Percentiles rank a stretch among this genome's conserved stretches.
Evolutionary conservation across 1,140 invertebrate species (phyloP).

Genomic region (Orchesella cincta): DNA sequence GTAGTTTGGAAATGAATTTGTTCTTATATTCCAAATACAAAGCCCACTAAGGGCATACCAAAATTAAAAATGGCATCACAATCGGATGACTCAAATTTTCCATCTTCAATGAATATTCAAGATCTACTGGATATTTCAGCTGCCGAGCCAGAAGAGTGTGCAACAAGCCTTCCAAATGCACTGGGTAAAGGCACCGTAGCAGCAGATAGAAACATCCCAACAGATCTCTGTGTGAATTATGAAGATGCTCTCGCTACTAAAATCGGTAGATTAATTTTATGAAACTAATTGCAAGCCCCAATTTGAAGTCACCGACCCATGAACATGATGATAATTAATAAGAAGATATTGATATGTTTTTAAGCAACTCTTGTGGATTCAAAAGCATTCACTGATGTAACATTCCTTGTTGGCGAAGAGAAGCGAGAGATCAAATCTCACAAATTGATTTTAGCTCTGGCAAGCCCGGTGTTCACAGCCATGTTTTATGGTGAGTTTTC

Average conservation of each 20-base stretch:
- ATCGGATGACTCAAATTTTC: background rate
- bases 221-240: background rate
- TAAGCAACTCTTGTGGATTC: background rate
- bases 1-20: too few relatives aligned
- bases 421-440: slow-evolving; percentile 21
- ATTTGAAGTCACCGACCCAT: too few relatives aligned
- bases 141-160: background rate
- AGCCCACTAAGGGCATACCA: too few relatives aligned
- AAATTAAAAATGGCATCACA: background rate
- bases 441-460: slow-evolving; percentile 39
- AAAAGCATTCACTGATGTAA: slow-evolving; percentile 34
- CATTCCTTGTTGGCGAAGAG: slow-evolving; percentile 33
- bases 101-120: background rate
- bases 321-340: too few relatives aligned
- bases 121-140: background rate
- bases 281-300: too few relatives aligned
- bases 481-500: slow-evolving; percentile 40
- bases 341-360: too few relatives aligned
- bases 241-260: background rate
- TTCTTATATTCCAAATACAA: too few relatives aligned
- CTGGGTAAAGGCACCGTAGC: background rate
- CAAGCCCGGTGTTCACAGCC: slow-evolving; percentile 41
- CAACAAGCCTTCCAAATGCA: background rate
- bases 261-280: background rate
- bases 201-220: background rate